These are phyloP conservation scores for Zele albiditarsus DNA, from an alignment of 2,888 invertebrate genomes.

Conservation along the genomic window DNA sequence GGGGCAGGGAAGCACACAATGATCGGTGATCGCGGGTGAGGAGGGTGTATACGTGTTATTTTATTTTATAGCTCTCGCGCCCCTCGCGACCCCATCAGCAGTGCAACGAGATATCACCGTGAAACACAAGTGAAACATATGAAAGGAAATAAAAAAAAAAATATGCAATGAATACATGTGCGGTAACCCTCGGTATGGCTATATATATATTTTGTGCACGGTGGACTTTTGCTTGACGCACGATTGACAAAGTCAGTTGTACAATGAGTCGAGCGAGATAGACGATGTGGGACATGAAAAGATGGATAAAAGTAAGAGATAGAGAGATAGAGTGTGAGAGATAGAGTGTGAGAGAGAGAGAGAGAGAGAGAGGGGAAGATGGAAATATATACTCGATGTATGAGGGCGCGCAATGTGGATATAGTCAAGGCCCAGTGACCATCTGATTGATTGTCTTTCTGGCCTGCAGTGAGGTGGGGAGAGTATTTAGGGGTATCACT, in stretches of 20 bases:
- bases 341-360: slow-evolving; percentile 18
- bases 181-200: slow-evolving; percentile 1
- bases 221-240: slow-evolving; percentile 6
- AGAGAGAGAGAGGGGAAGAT: slow-evolving; percentile 18
- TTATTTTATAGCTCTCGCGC: slow-evolving; percentile 63
- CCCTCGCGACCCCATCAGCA: slow-evolving; percentile 31
- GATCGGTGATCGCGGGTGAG: neutral
- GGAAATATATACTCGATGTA: slow-evolving; percentile 33
- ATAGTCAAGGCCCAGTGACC: slow-evolving; percentile 71
- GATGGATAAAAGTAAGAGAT: slow-evolving; percentile 25
- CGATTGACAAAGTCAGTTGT: slow-evolving; percentile 1
- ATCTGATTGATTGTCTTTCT: slow-evolving; percentile 71
- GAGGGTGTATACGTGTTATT: neutral
- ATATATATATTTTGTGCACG: neutral
- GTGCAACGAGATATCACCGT: slow-evolving; percentile 16
- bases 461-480: slow-evolving; percentile 51
- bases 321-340: no score
- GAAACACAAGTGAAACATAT: slow-evolving; percentile 13
- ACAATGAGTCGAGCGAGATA: neutral
- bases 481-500: slow-evolving; percentile 71
- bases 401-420: slow-evolving; percentile 70
- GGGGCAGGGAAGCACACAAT: neutral
- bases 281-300: slow-evolving; percentile 9
- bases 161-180: slow-evolving; percentile 27
- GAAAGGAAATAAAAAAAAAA: slow-evolving; percentile 19